Percentiles rank a stretch among this genome's conserved stretches.
Evolutionary conservation across 1,140 invertebrate genomes (phyloP).

Genomic region (Lepidurus couesii): DNA sequence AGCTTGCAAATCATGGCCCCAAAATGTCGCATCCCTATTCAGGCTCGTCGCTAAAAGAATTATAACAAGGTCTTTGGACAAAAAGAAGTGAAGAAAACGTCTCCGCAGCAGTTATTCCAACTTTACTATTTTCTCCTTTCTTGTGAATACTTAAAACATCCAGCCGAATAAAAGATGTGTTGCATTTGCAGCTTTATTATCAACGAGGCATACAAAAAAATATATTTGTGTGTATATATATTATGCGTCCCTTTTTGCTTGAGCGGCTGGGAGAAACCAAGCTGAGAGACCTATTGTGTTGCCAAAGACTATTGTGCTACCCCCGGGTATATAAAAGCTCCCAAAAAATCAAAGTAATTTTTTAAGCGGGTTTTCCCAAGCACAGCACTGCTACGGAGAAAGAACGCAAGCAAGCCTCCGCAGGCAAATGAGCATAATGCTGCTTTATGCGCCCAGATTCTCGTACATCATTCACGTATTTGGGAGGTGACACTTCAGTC

Average conservation of each 20-base stretch:
- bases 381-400: too few relatives aligned
- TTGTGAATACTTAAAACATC: too few relatives aligned
- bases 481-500: too few relatives aligned
- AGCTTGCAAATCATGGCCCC: slow-evolving; percentile 20
- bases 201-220: too few relatives aligned
- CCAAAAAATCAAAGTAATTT: not conserved
- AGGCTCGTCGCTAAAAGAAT: not conserved
- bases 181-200: too few relatives aligned
- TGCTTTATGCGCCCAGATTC: too few relatives aligned
- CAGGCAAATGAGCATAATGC: too few relatives aligned
- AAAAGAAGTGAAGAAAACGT: not conserved
- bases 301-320: not conserved
- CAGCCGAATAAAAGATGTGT: too few relatives aligned
- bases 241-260: slow-evolving; percentile 7
- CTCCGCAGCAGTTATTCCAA: not conserved
- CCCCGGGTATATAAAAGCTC: not conserved
- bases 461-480: too few relatives aligned
- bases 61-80: not conserved
- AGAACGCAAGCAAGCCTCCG: too few relatives aligned
- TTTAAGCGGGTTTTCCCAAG: not conserved
- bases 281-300: not conserved
- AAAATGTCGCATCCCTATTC: not conserved
- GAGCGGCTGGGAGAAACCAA: not conserved
- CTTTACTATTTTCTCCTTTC: too few relatives aligned
- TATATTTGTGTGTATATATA: not conserved